Conservation (phyloP, 2,113 vertebrate genomes). For the Chloebia gouldiae region DNA sequence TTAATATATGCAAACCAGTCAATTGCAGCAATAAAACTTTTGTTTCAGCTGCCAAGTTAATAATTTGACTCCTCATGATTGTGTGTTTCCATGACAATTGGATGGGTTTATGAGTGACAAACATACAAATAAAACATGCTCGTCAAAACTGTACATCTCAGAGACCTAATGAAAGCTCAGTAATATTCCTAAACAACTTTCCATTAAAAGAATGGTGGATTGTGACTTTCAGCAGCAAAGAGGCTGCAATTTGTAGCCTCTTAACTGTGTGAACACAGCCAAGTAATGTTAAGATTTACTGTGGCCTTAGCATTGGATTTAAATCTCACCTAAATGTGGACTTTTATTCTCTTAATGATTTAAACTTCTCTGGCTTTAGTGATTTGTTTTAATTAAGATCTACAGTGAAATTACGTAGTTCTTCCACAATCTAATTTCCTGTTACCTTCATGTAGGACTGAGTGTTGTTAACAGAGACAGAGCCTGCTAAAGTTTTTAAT, state of each 20-base stretch:
- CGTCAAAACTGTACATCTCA: background rate
- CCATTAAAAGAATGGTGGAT: background rate
- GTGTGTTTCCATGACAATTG: conserved; percentile 44
- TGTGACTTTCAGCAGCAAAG: background rate
- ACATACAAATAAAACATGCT: background rate
- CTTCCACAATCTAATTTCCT: background rate
- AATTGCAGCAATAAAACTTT: conserved; percentile 64
- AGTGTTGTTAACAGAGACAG: background rate
- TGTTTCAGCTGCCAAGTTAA: conserved; percentile 28
- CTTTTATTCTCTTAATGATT: background rate
- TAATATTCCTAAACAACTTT: background rate
- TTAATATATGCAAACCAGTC: conserved; percentile 65
- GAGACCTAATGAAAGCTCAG: background rate
- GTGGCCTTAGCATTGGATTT: background rate
- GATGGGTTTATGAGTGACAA: conserved; percentile 33
- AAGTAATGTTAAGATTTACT: background rate
- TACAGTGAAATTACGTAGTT: background rate
- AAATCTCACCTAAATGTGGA: background rate
- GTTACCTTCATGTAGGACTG: background rate
- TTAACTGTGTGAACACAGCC: background rate
- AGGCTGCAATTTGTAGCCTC: background rate
- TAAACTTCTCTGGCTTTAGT: background rate
- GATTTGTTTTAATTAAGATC: conserved; percentile 7
- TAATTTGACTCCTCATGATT: conserved; percentile 30
- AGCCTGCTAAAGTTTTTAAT: background rate